Base-by-base conservation (phyloP, 2,113 vertebrate genomes). In the Lates calcarifer region DNA sequence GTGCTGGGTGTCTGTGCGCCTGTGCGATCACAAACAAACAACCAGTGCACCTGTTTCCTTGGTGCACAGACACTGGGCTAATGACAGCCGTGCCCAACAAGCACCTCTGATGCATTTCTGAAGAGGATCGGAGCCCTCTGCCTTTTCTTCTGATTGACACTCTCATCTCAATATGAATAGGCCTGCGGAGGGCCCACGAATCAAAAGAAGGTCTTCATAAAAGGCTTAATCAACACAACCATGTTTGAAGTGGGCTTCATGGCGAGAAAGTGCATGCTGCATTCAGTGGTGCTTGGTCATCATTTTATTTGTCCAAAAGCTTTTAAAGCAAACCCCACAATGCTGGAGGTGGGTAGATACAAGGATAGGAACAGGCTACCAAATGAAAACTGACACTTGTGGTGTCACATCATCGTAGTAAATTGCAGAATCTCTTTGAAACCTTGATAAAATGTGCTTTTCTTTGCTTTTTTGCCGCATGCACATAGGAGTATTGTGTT, bases 111-210 rank as follows among this genome's bases (percentile, higher is more conserved):
- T 41, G 73, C 28, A 41, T 63, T 76, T 88, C 62, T 89, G 76
- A 89, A 87, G 85, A 87, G 76, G 65, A 35, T 1, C 7, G 74
- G 77, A 62, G 76, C 72, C 63, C 77, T 65, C 74, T 33, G 17
- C 64, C 77, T 84, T 90, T 92, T 81, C 90, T 87, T 93, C 74
- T 92, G 57, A 45, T 61, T 20, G 12, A 74, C 74, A 56, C 47
- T 17, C 87, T 94, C 77, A 94, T 95, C 86, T 95, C 74, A 91
- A 95, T 95, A 92, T 95, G 89, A 94, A 95, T 89, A 73, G 89
- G 53, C 4, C 51, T 18, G 65, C 74, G n/a, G 24, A 77, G 79
- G 55, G 35, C 80, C 79, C 55, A 14, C 64, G 69, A 81, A 90
- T 92, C 82, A 90, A 94, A 90, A 91, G 82, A 72, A 70, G 41